Evolutionary conservation across 92 coral and sea anemone genomes (phyloP), one percentile per base, ranked within the genome.

Genomic region (Heteractis magnifica): DNA sequence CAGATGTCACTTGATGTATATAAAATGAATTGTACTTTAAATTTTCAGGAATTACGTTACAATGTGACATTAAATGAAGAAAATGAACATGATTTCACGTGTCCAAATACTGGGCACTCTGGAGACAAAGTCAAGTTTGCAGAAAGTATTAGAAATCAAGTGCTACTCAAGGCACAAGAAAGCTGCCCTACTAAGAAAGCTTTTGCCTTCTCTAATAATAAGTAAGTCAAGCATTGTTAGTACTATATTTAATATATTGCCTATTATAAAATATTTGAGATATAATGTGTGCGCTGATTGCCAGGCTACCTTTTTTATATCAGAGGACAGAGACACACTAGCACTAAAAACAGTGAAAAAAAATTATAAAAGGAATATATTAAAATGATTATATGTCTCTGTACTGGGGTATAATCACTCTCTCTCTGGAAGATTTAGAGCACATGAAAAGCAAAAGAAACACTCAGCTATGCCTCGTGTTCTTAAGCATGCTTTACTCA

Each of bases 51-150:
- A 92, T 80, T 93, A 76, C 89, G 92, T 49, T 93, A 92, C 64
- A 93, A 93, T 55, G 82, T 93, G 56, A 92, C 98, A 10, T 75
- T 93, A 56, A 93, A 81, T 64, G 68, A 84, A 56, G 98, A 92
- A 44, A 92, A 93, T 85, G 98, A 93, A 56, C 94, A 97, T 77
- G 99, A 97, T 72, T 95, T 92, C 76, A 92, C 94, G 65, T 97
- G 99, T 62, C 98, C 98, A 3, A 87, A 91, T 62, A 90, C 94
- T 49, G 93, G 90, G 13, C 81, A 82, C 16, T 85, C 88, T 71
- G 94, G 86, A 7, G 92, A 89, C 76, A 90, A 89, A 55, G 84
- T 89, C 70, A 90, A 91, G 62, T 97, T 85, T 85, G 97, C 99
- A 0, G 90, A 97, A 77, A 94, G 92, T 70, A 90, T 97, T 68